phyloP scores from a whole-genome alignment of 2,888 invertebrate species.

The Agriopis marginaria region DNA sequence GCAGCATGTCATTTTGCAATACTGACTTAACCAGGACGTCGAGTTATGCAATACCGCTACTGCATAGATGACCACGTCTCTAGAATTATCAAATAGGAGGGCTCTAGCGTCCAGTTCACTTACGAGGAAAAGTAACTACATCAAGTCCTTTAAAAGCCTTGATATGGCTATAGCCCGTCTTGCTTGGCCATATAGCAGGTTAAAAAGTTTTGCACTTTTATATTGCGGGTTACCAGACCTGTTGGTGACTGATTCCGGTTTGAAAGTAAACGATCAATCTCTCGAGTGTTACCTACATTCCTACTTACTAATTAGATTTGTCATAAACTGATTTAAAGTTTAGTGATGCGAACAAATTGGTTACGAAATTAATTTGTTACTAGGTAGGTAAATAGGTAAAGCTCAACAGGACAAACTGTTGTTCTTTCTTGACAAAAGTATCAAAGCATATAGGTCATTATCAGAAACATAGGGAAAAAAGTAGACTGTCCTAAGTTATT shows the following conservation, averaged over 20 bases:
- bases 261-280: conserved; percentile 32
- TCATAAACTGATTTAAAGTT: background rate
- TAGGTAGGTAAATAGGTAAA: too few species aligned
- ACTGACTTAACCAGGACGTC: conserved; percentile 37
- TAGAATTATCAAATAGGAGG: conserved; percentile 29
- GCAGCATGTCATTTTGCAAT: conserved; percentile 32
- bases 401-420: too few species aligned
- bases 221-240: conserved; percentile 12
- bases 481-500: too few species aligned
- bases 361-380: background rate
- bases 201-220: conserved; percentile 15
- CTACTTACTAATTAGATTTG: conserved; percentile 16
- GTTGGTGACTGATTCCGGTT: conserved; percentile 17
- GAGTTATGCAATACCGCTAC: conserved; percentile 46
- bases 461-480: too few species aligned
- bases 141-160: conserved; percentile 16
- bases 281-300: conserved; percentile 33
- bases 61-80: conserved; percentile 27
- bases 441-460: too few species aligned
- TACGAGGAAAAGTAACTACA: conserved; percentile 33
- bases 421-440: too few species aligned
- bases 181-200: background rate
- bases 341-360: background rate
- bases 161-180: conserved; percentile 4
- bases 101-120: conserved; percentile 31